Conservation (phyloP, 2,888 invertebrate species). For the Sphaerophoria rueppellii region DNA sequence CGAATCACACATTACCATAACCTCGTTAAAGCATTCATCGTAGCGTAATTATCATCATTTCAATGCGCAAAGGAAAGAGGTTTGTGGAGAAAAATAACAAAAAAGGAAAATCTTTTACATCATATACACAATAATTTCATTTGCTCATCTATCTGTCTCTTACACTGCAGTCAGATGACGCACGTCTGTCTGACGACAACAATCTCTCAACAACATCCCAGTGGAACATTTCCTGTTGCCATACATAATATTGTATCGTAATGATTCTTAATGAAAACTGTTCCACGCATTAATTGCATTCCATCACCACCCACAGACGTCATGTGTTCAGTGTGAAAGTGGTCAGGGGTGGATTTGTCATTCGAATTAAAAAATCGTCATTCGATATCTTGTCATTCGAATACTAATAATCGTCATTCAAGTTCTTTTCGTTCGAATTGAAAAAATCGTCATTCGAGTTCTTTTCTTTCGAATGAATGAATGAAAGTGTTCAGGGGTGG, state of each 20-base stretch:
- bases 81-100: not conserved
- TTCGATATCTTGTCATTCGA: not conserved
- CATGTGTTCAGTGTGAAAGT: not conserved
- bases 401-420: not conserved
- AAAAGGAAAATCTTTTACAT: constrained; percentile 21
- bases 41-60: constrained; percentile 21
- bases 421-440: too few relatives aligned
- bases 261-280: constrained; percentile 70
- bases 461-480: too few relatives aligned
- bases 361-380: not conserved
- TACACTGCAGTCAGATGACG: not conserved
- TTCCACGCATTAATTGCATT: constrained; percentile 70
- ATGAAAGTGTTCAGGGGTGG: too few relatives aligned
- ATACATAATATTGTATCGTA: constrained; percentile 13
- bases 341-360: not conserved
- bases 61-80: not conserved
- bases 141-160: constrained; percentile 35
- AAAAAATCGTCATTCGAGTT: too few relatives aligned
- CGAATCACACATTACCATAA: constrained; percentile 69
- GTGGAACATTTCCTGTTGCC: constrained; percentile 35
- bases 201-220: constrained; percentile 26
- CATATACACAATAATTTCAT: constrained; percentile 1
- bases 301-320: constrained; percentile 28
- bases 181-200: constrained; percentile 17
- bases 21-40: constrained; percentile 56